Base-by-base conservation (phyloP, 2,113 vertebrate species). In the Etheostoma cragini region DNA sequence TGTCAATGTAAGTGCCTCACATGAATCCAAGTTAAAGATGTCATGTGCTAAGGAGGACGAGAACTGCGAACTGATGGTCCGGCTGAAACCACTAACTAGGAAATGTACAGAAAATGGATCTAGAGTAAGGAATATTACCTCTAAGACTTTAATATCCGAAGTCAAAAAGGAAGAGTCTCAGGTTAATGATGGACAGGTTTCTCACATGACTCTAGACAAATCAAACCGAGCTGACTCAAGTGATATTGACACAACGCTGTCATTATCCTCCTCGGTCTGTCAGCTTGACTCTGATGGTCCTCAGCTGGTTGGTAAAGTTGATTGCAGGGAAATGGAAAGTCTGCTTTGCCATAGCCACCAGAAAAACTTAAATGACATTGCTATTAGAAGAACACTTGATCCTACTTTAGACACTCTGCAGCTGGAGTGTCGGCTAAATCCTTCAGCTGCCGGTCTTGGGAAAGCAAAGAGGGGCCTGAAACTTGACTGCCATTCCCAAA, bases 381-480 rank as follows among this genome's bases (percentile, higher is more conserved):
- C 26, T 16, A 42, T 47, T 21, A 68, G 53, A 75, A 47, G 16
- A 1, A 65, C 72, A 8, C 49, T 30, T 8, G 67, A n/a, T 2
- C 46, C 80, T 4, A 22, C 1, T 46, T n/a, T 73, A 24, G 70
- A 75, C 10, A 4, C 56, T 30, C 70, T 35, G n/a, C 57, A 54
- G 30, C 64, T 57, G 10, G 84, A 80, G 42, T 21, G 7, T 66
- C 58, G n/a, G 6, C 11, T 35, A 8, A 67, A 67, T 42, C 10
- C 80, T 45, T 33, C 76, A 11, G 53, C 52, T 49, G 15, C 58
- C 26, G 26, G 54, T 54, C 15, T 63, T 0, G 58, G 60, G 4
- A 80, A 54, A 21, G 64, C 69, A 52, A 92, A 91, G 67, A 83
- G 86, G 53, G 78, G 45, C 3, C 42, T 76, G 17, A 75, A 72